phyloP scores from a whole-genome alignment of 1,140 invertebrate genomes.

The Phocides pigmalion region DNA sequence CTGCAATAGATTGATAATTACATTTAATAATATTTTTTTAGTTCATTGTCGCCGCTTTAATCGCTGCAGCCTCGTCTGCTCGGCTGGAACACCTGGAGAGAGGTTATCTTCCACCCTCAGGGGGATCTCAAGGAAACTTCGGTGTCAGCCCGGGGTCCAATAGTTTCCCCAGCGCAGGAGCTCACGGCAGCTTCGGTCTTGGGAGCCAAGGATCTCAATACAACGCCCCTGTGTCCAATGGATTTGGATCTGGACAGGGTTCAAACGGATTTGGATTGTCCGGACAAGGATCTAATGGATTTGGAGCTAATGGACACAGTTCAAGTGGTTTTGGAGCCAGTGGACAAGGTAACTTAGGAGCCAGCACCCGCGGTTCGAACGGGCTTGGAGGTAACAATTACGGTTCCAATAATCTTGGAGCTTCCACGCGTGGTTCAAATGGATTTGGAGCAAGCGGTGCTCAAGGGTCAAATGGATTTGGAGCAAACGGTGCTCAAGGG shows the following conservation, averaged over 20 bases:
- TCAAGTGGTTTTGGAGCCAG: not conserved
- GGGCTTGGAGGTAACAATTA: conserved; percentile 14
- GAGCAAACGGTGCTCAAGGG: conserved; percentile 26
- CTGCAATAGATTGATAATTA: too few species aligned
- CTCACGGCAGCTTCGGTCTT: conserved; percentile 17
- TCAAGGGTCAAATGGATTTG: conserved; percentile 36
- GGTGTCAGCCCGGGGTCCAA: conserved; percentile 34
- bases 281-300: conserved; percentile 28
- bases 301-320: not conserved
- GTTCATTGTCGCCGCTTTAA: conserved; percentile 63
- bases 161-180: conserved; percentile 16
- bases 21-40: conserved; percentile 42
- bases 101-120: conserved; percentile 60
- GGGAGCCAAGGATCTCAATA: conserved; percentile 26
- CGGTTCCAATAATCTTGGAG: conserved; percentile 25
- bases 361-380: conserved; percentile 30
- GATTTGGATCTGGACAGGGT: conserved; percentile 19
- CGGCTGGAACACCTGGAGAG: conserved; percentile 71
- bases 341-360: conserved; percentile 12
- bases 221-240: conserved; percentile 15
- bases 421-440: conserved; percentile 10
- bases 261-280: conserved; percentile 24
- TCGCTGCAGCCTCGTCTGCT: conserved; percentile 61
- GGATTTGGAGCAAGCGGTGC: conserved; percentile 28
- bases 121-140: conserved; percentile 25